These are phyloP conservation scores for Brachypodius melanocephalos DNA, from an alignment of 2,113 vertebrate genomes.

Conservation along the genomic window DNA sequence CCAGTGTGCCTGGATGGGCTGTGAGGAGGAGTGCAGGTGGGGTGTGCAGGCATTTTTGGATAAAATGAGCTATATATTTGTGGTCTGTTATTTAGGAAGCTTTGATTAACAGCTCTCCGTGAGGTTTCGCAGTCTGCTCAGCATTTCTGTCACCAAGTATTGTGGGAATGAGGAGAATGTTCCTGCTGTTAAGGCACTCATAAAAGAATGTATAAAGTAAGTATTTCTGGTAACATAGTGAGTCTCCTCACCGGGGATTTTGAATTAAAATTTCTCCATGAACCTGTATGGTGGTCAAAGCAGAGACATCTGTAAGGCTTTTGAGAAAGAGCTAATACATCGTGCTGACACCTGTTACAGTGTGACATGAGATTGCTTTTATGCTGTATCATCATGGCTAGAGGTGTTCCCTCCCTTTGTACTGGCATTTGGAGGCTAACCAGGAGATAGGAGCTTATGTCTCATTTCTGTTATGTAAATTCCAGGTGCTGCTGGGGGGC, in stretches of 20 bases:
- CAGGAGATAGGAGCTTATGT: neutral
- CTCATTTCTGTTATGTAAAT: neutral
- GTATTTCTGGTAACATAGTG: neutral
- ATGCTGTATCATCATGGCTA: neutral
- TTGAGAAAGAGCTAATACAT: neutral
- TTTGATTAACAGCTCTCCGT: neutral
- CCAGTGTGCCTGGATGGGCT: neutral
- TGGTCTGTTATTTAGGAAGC: neutral
- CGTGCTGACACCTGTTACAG: neutral
- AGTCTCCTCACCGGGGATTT: neutral
- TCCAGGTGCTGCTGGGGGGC: neutral
- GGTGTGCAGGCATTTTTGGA: neutral
- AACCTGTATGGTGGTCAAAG: neutral
- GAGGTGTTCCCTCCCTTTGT: conserved; percentile 10
- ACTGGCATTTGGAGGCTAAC: neutral
- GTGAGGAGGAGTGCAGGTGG: neutral
- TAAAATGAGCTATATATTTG: neutral
- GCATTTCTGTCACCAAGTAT: neutral
- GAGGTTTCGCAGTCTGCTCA: neutral
- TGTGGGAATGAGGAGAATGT: neutral
- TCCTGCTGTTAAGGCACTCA: neutral
- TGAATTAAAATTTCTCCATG: neutral
- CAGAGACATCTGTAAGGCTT: neutral
- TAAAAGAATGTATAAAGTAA: neutral
- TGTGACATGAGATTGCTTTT: conserved; percentile 1